Evolutionary conservation across 2,888 invertebrate genomes (phyloP), one percentile per base, ranked within the genome.

Genomic region (Lasius fuliginosus): DNA sequence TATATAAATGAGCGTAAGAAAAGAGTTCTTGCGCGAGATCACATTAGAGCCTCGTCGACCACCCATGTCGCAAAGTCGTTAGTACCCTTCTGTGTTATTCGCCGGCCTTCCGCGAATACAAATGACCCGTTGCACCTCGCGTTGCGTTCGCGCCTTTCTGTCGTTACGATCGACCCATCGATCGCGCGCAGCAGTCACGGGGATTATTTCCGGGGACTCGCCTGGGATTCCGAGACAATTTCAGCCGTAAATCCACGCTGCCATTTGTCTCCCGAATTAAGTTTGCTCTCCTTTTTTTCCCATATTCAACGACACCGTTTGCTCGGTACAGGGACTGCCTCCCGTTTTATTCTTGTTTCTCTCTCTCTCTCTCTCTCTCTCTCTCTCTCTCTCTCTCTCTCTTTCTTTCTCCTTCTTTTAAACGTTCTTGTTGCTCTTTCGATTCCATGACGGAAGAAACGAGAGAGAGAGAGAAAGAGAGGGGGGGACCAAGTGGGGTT

Each of bases 181-280:
- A 86, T 79, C 69, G 18, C 12, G 36, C 36, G 30, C 62, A 15
- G 15, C 58, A 76, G 65, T 67, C 49, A 42, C 42, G 30, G 11
- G 42, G 67, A 76, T 86, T 87, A 82, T 67, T 88, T 40, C 60
- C 65, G 18, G 27, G 18, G 27, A 27, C 42, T 69, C 77, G 68
- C 83, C 46, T 23, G 82, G 84, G 88, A 88, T 75, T 62, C 56
- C 67, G 77, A 69, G 75, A 89, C 88, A 89, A 89, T 89, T 89
- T 85, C 82, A 40, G 68, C 9, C 62, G 60, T 60, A 89, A 88
- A 89, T 88, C 88, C 88, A 64, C 77, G 82, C 68, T 77, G 83
- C 79, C 86, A 84, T 90, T 90, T 90, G 85, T 90, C 84, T 84
- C 90, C 85, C 81, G 84, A 86, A 90, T 89, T 89, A 90, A 89